Percentiles rank a stretch among this genome's conserved stretches.
phyloP scores from a whole-genome alignment of 2,888 invertebrate species.

The Drosophila prostipennis region DNA sequence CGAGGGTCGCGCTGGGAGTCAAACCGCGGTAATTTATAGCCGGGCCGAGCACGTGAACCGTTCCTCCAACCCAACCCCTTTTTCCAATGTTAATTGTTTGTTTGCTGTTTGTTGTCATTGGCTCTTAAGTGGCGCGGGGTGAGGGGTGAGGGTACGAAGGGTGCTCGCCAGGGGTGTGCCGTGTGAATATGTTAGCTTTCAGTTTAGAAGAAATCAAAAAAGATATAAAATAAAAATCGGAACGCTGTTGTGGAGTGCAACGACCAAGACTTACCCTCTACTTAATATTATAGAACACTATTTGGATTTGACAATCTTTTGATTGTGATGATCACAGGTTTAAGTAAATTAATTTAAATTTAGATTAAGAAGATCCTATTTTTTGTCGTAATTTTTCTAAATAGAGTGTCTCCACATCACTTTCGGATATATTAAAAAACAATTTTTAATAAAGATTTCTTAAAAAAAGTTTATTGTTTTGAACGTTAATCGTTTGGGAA shows the following conservation, averaged over 20 bases:
- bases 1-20: slow-evolving; percentile 67
- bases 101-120: slow-evolving; percentile 84
- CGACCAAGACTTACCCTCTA: not conserved
- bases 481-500: too few relatives aligned
- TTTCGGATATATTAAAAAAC: too few relatives aligned
- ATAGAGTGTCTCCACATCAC: too few relatives aligned
- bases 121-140: slow-evolving; percentile 72
- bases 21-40: slow-evolving; percentile 80
- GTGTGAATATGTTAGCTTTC: slow-evolving; percentile 74
- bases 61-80: slow-evolving; percentile 40
- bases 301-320: too few relatives aligned
- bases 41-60: slow-evolving; percentile 68
- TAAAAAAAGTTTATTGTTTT: too few relatives aligned
- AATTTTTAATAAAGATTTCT: too few relatives aligned
- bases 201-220: slow-evolving; percentile 43
- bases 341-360: too few relatives aligned
- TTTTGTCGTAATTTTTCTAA: too few relatives aligned
- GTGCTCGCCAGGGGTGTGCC: slow-evolving; percentile 60
- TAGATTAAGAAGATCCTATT: too few relatives aligned
- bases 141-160: slow-evolving; percentile 73
- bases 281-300: too few relatives aligned
- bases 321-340: too few relatives aligned
- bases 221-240: slow-evolving; percentile 5
- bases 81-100: slow-evolving; percentile 83
- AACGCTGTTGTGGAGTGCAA: not conserved